These are phyloP conservation scores for Asteroscopus sphinx DNA, from an alignment of 2,888 invertebrate species.

Conservation along the genomic window DNA sequence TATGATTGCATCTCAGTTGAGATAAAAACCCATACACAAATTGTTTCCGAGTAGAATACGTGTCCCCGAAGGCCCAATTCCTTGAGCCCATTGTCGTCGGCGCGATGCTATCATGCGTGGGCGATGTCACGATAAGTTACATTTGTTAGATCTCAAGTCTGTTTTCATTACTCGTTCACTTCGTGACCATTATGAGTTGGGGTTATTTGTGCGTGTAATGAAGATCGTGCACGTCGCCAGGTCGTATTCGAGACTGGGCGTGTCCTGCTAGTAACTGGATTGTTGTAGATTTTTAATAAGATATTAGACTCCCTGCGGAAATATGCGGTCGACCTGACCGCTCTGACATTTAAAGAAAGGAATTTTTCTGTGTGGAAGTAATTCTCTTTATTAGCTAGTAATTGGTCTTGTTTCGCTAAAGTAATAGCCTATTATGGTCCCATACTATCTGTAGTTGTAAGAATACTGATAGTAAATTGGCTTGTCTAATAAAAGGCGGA, in stretches of 20 bases:
- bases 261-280: conserved; percentile 68
- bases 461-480: conserved; percentile 45
- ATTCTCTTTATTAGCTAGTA: conserved; percentile 67
- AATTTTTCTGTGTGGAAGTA: conserved; percentile 62
- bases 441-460: conserved; percentile 38
- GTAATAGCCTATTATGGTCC: conserved; percentile 60
- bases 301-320: conserved; percentile 68
- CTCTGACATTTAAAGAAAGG: conserved; percentile 66
- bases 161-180: conserved; percentile 68
- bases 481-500: conserved; percentile 32
- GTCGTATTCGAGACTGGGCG: conserved; percentile 63
- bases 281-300: conserved; percentile 69
- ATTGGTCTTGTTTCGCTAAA: conserved; percentile 68
- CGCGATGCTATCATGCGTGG: conserved; percentile 79
- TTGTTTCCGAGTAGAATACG: conserved; percentile 68
- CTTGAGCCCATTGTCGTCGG: conserved; percentile 72
- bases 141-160: conserved; percentile 71
- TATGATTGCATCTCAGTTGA: conserved; percentile 57
- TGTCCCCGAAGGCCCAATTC: conserved; percentile 72
- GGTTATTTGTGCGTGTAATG: conserved; percentile 72
- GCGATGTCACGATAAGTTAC: conserved; percentile 77
- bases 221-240: conserved; percentile 70
- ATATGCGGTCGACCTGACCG: conserved; percentile 60
- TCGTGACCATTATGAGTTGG: conserved; percentile 68
- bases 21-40: conserved; percentile 66